Base-by-base conservation (phyloP, 2,113 vertebrate species). In the Pagrus major region DNA sequence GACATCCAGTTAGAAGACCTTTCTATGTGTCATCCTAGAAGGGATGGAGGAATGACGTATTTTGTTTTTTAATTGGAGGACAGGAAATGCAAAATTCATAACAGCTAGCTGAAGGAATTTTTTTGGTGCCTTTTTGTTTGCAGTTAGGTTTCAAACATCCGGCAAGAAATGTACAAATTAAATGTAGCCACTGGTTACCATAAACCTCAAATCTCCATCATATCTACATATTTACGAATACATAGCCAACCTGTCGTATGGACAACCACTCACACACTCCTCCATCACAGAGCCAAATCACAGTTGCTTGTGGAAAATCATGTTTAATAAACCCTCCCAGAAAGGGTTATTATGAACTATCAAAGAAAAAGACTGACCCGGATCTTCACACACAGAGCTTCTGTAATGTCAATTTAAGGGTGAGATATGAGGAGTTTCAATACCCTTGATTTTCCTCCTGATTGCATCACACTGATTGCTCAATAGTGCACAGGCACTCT, bases 401-500 rank as follows among this genome's bases (percentile, higher is more conserved):
- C 27, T 60, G 25, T 82, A 55, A 78, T 89, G 78, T 80, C 63
- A 65, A 21, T 76, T 71, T 79, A 37, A 56, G 27, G 14, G 11
- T 4, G 20, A 44, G 44, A 61, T 39, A 39, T 69, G 29, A 81
- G 61, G 63, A 81, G 51, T 33, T 65, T 58, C 18, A 65, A 35
- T 29, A 47, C n/a, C 44, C 5, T 42, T 71, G 63, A 76, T 83
- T 85, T 83, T 66, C 73, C 78, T 59, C 55, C 71, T 84, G 81
- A 91, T 91, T 89, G 74, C 76, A 78, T 85, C 77, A 80, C 74
- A 35, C 76, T 76, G 76, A 89, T 70, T 86, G 54, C 63, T 80
- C n/a, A 39, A 58, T 51, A 68, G 33, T 23, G 27, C 70, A 70
- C 42, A 41, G 23, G 35, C 35, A 39, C 73, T 23, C 39, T 58